Percentiles rank a stretch among this genome's conserved stretches.
These are phyloP conservation scores for Sebastes hopkinsi DNA, from an alignment of 2,797 vertebrate genomes.

Conservation along the genomic window DNA sequence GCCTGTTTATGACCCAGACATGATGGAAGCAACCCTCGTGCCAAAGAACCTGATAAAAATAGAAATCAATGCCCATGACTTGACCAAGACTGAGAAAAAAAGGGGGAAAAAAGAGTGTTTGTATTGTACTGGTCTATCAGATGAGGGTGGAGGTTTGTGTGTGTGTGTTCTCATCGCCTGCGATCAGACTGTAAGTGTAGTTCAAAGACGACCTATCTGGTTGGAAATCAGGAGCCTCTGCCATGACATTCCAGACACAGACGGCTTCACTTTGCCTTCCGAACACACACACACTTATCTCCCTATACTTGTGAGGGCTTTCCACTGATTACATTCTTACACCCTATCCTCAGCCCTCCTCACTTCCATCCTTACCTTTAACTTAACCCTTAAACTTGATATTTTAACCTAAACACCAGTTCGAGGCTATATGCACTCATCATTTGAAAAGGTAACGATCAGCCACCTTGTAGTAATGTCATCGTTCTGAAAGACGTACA, in stretches of 20 bases:
- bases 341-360: not conserved
- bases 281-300: conserved; percentile 18
- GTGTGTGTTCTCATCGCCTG: conserved; percentile 6
- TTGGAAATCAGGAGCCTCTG: conserved; percentile 55
- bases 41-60: conserved; percentile 26
- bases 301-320: conserved; percentile 4
- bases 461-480: not conserved
- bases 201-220: conserved; percentile 60
- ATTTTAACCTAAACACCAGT: not conserved
- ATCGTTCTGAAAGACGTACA: not conserved
- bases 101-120: not conserved
- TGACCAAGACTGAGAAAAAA: not conserved
- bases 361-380: conserved; percentile 3
- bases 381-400: not conserved
- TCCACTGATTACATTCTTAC: conserved; percentile 9
- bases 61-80: conserved; percentile 1
- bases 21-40: conserved; percentile 13
- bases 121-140: not conserved
- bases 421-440: not conserved
- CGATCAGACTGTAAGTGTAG: conserved; percentile 15
- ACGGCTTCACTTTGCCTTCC: conserved; percentile 41
- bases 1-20: conserved; percentile 40
- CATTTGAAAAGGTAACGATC: not conserved
- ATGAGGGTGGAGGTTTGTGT: not conserved
- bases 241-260: conserved; percentile 59